Conservation (phyloP, 2,797 vertebrate genomes). For the Parauchenoglanis ngamensis region DNA sequence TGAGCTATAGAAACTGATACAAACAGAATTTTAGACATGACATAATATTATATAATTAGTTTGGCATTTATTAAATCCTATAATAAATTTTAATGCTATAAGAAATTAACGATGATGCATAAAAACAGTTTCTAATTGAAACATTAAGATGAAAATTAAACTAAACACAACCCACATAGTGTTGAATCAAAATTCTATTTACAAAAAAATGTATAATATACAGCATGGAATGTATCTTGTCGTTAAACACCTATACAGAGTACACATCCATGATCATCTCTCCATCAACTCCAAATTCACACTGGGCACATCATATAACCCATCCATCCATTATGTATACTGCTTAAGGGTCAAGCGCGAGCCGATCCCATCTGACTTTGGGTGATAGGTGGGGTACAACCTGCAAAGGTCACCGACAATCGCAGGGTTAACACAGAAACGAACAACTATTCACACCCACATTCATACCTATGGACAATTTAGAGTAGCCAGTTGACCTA, state of each 20-base stretch:
- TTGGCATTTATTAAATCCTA: not conserved
- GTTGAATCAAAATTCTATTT: not conserved
- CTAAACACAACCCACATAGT: not conserved
- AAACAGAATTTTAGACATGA: not conserved
- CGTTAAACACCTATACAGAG: not conserved
- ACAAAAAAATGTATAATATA: not conserved
- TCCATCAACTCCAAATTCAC: not conserved
- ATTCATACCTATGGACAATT: too few relatives aligned
- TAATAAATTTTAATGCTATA: not conserved
- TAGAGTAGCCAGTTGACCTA: too few relatives aligned
- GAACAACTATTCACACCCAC: too few relatives aligned
- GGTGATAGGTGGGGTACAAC: too few relatives aligned
- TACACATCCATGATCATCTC: not conserved
- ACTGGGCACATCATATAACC: not conserved
- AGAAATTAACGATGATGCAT: not conserved
- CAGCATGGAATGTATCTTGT: not conserved
- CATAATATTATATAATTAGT: not conserved
- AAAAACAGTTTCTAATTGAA: not conserved
- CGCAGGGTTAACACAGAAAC: too few relatives aligned
- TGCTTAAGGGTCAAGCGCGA: too few relatives aligned
- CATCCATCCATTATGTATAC: too few relatives aligned
- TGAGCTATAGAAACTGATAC: not conserved
- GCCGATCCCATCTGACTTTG: too few relatives aligned
- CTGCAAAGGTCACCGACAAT: too few relatives aligned
- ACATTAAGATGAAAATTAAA: not conserved